Evolutionary conservation across 2,888 invertebrate genomes (phyloP).

Genomic region (Pharmacophagus antenor): DNA sequence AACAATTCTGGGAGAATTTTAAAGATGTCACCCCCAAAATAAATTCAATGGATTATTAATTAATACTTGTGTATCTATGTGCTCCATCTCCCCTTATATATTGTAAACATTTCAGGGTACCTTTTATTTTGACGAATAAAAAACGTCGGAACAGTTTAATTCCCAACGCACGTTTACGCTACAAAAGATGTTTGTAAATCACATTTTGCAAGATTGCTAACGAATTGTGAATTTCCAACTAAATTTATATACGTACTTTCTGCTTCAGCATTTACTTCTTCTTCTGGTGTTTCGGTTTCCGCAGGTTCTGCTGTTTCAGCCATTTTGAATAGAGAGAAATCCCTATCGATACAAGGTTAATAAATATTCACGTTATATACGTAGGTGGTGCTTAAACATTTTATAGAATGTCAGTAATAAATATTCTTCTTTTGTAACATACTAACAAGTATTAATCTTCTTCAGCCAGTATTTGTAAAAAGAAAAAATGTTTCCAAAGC

Average conservation of each 20-base stretch:
- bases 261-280: constrained; percentile 31
- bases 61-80: no score
- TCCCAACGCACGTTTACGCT: no score
- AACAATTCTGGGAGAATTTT: no score
- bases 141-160: no score
- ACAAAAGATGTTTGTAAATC: no score
- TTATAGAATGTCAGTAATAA: constrained; percentile 5
- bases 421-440: constrained; percentile 5
- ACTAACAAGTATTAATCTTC: constrained; percentile 4
- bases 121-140: no score
- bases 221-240: no score
- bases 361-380: constrained; percentile 4
- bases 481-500: background rate
- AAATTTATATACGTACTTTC: background rate
- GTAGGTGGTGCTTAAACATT: constrained; percentile 23
- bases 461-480: background rate
- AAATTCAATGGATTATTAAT: no score
- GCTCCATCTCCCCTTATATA: no score
- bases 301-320: constrained; percentile 43
- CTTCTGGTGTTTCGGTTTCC: constrained; percentile 42
- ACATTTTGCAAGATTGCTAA: no score
- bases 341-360: background rate
- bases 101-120: no score
- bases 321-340: constrained; percentile 40
- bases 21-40: no score